Conservation (phyloP, 2,888 invertebrate species). For the Drosophila histrio region DNA sequence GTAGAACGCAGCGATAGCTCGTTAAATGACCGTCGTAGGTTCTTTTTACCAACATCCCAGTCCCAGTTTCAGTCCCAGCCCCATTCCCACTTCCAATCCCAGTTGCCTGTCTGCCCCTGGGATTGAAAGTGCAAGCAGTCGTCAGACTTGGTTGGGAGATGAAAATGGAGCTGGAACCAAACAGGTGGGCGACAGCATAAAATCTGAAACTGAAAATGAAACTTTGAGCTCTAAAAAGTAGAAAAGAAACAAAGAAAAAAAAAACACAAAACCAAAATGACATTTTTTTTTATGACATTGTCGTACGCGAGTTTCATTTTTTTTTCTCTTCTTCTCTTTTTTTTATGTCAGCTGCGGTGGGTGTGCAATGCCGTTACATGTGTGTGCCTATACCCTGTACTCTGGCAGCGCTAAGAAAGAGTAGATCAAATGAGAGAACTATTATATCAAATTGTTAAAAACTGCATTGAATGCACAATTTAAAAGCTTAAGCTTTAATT, state of each 20-base stretch:
- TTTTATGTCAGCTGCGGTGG: conserved; percentile 49
- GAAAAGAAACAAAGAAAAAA: neutral
- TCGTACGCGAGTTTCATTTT: conserved; percentile 23
- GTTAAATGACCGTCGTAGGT: conserved; percentile 27
- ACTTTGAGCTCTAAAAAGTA: conserved; percentile 20
- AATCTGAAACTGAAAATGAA: conserved; percentile 36
- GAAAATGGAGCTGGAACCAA: conserved; percentile 5
- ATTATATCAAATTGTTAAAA: neutral
- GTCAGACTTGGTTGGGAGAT: neutral
- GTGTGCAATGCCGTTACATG: conserved; percentile 54
- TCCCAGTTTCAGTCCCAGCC: no score
- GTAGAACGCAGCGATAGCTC: conserved; percentile 33
- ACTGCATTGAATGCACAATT: neutral
- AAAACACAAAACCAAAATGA: conserved; percentile 43
- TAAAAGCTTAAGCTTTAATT: neutral
- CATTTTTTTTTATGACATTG: conserved; percentile 44
- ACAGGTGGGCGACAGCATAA: conserved; percentile 50
- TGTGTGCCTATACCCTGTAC: conserved; percentile 9
- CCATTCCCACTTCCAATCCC: no score
- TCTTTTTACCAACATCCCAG: conserved; percentile 17
- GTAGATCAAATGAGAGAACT: neutral
- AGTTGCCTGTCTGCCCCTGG: conserved; percentile 7
- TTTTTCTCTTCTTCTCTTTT: conserved; percentile 7
- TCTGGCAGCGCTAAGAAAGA: no score
- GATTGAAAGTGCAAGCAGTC: conserved; percentile 52